Conservation (phyloP, 2,113 vertebrate genomes). For the Burhinus bistriatus region DNA sequence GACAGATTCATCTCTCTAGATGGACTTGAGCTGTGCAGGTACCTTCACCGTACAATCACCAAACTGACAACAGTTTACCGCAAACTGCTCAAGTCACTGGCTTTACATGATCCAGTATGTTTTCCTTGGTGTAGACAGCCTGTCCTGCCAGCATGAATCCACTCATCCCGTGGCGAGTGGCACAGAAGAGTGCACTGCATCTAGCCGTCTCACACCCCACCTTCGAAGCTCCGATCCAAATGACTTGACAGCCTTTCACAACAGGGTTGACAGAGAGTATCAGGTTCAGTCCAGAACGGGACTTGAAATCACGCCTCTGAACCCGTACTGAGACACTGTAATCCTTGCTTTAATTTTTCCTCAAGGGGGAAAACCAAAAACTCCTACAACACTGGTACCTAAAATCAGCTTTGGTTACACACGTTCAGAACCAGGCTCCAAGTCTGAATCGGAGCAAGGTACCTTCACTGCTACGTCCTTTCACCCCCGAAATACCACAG, state of each 20-base stretch:
- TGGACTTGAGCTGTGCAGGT: neutral
- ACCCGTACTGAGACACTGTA: neutral
- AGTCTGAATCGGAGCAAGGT: neutral
- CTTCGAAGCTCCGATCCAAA: neutral
- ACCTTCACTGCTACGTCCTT: neutral
- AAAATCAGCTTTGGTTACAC: neutral
- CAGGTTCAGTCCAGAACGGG: neutral
- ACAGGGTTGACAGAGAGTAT: neutral
- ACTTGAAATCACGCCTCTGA: neutral
- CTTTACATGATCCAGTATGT: neutral
- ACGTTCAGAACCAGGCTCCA: fast-evolving
- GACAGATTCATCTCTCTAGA: neutral
- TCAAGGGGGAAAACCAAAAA: neutral
- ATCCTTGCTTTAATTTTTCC: neutral
- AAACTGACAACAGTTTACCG: neutral
- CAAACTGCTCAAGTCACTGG: neutral
- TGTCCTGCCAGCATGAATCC: neutral
- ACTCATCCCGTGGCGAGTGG: fast-evolving
- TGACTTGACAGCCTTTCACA: neutral
- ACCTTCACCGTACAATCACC: neutral
- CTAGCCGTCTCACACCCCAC: neutral
- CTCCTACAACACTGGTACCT: neutral
- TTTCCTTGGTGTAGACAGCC: neutral
- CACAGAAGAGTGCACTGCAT: neutral
- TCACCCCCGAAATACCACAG: neutral